Percentiles rank a stretch among this genome's conserved stretches.
Conservation (phyloP, 2,113 vertebrate genomes). For the Psammodynastes pulverulentus region DNA sequence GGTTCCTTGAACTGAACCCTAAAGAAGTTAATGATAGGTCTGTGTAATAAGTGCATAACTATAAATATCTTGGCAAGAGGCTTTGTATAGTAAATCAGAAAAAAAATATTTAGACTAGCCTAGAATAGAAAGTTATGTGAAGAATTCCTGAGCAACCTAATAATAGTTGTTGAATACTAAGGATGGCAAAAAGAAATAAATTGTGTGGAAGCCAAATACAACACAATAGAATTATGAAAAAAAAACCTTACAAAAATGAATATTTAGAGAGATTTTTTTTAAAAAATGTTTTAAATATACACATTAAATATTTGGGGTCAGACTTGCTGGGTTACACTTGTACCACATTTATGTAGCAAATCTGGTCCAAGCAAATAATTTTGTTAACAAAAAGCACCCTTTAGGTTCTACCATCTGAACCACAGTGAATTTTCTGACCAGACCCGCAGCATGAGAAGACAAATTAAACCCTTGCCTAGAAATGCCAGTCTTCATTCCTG, state of each 20-base stretch:
- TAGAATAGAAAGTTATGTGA: slow-evolving; percentile 14
- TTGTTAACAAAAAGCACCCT: neutral
- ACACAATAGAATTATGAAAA: neutral
- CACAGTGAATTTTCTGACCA: neutral
- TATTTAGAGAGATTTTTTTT: neutral
- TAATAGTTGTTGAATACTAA: slow-evolving; percentile 1
- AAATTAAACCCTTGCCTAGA: neutral
- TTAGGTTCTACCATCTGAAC: neutral
- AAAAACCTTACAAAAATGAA: neutral
- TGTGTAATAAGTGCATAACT: neutral
- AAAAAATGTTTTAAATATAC: neutral
- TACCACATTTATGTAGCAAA: neutral
- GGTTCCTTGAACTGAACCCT: neutral
- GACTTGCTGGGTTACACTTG: neutral
- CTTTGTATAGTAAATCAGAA: neutral
- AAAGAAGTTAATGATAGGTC: neutral
- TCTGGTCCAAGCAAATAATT: neutral
- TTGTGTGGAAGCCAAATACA: neutral
- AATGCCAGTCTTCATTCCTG: neutral
- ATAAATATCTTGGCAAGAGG: slow-evolving; percentile 3
- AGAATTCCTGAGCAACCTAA: slow-evolving; percentile 18
- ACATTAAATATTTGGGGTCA: neutral
- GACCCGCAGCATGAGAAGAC: neutral
- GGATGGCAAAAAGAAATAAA: neutral
- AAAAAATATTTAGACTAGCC: slow-evolving; percentile 24